Base-by-base conservation (phyloP, 2,113 vertebrate genomes). In the Nothoprocta pentlandii region DNA sequence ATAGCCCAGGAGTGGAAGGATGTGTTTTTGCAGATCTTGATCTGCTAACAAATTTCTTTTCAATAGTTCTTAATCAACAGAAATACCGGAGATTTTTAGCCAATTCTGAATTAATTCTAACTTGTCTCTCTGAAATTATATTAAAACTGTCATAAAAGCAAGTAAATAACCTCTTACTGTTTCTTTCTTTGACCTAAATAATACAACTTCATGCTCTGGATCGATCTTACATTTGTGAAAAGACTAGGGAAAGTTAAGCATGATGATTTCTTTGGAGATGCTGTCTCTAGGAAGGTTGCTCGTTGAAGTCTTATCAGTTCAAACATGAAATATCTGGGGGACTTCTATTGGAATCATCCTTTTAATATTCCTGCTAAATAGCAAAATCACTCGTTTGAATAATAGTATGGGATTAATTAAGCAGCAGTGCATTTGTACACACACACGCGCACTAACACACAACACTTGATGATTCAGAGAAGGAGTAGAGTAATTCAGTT, bases 401-500 rank as follows among this genome's bases (percentile, higher is more conserved):
- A 70, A 78, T 66, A 89, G n/a, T 74, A 58, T 92, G 79, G 58
- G 58, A 71, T 87, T 93, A 73, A 80, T 80, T 96, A 95, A 94
- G 93, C 77, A 93, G 2, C 93, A 76, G 94, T 94, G 95, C 94
- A 95, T 95, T 96, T 97, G 92, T 95, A 97, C 95, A 91, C 92
- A 96, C 67, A 85, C 96, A 71, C 90, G 88, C 34, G 8, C 96
- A 96, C 95, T 89, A 96, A 83, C 94, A 91, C 95, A 97, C 93
- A 97, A 96, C 95, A 97, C 95, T 96, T 97, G 96, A 96, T 97
- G 94, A 96, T 97, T 96, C 95, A 95, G 89, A 96, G 95, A 87
- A 96, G 95, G 96, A 97, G 95, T 96, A 97, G 97, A 97, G 96
- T 97, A 97, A 97, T 97, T 97, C 97, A 97, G 93, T 94, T 97